A percentile compares a stretch with the other conserved stretches of the same genome.
Conservation (phyloP, 2,888 invertebrate species). For the Sinodicranocentrus sp. region DNA sequence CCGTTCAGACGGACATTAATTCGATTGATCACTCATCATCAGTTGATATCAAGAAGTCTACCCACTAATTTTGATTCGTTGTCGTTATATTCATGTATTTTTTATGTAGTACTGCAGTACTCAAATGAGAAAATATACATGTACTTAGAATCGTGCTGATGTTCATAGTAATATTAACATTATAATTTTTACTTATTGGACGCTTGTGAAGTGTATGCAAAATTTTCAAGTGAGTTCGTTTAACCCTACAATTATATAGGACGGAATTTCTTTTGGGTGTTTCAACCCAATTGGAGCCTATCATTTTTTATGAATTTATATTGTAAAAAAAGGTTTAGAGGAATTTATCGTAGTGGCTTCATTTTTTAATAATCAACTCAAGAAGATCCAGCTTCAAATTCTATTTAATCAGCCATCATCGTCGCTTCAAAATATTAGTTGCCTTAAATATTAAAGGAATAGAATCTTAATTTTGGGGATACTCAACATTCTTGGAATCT, state of each 20-base stretch:
- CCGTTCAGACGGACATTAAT: slow-evolving; percentile 39
- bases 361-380: too few relatives aligned
- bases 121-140: background rate
- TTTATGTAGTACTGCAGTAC: slow-evolving; percentile 8
- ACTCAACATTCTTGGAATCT: slow-evolving; percentile 25
- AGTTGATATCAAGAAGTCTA: background rate
- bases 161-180: slow-evolving; percentile 3
- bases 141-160: slow-evolving; percentile 8
- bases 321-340: too few relatives aligned
- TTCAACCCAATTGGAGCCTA: too few relatives aligned
- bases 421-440: too few relatives aligned
- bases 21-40: slow-evolving; percentile 37
- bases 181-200: slow-evolving; percentile 4
- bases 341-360: too few relatives aligned
- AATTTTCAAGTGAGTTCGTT: background rate
- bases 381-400: too few relatives aligned
- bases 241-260: too few relatives aligned
- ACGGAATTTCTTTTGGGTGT: too few relatives aligned
- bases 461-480: slow-evolving; percentile 28
- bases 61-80: slow-evolving; percentile 26
- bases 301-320: too few relatives aligned
- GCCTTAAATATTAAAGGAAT: too few relatives aligned
- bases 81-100: slow-evolving; percentile 1
- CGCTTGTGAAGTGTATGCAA: background rate
- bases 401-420: too few relatives aligned